phyloP scores from a whole-genome alignment of 1,140 invertebrate genomes.

The Diprion similis region DNA sequence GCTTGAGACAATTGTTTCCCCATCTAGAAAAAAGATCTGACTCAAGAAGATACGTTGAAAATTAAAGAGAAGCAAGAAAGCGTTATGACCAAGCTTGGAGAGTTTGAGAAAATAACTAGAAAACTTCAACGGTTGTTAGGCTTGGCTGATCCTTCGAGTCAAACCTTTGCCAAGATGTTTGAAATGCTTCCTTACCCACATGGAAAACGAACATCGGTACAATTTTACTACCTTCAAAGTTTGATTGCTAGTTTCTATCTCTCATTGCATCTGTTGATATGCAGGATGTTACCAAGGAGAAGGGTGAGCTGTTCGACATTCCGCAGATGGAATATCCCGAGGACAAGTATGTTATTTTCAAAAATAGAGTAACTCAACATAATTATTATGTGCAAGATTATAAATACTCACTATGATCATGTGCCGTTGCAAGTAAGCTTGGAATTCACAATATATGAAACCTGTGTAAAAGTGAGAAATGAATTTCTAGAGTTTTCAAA shows the following conservation, averaged over 20 bases:
- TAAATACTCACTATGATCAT: too few relatives aligned
- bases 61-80: conserved; percentile 44
- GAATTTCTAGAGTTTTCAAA: too few relatives aligned
- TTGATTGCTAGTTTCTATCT: background rate
- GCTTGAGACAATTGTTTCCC: background rate
- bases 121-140: conserved; percentile 48
- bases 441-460: too few relatives aligned
- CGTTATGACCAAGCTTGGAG: conserved; percentile 44
- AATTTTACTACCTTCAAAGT: conserved; percentile 12
- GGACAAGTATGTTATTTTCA: conserved; percentile 42
- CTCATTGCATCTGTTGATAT: background rate
- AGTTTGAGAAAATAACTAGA: conserved; percentile 51
- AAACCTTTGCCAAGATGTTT: conserved; percentile 41
- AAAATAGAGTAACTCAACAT: too few relatives aligned
- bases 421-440: too few relatives aligned
- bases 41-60: conserved; percentile 43
- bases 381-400: too few relatives aligned
- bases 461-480: too few relatives aligned
- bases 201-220: conserved; percentile 22
- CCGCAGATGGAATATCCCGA: conserved; percentile 46
- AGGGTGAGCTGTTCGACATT: conserved; percentile 34
- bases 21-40: conserved; percentile 51
- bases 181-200: conserved; percentile 38
- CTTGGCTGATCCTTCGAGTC: conserved; percentile 40
- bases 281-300: conserved; percentile 13